Percentiles rank a stretch among this genome's conserved stretches.
These are phyloP conservation scores for Porites evermanni DNA, from an alignment of 92 coral and sea anemone species.

Conservation along the genomic window DNA sequence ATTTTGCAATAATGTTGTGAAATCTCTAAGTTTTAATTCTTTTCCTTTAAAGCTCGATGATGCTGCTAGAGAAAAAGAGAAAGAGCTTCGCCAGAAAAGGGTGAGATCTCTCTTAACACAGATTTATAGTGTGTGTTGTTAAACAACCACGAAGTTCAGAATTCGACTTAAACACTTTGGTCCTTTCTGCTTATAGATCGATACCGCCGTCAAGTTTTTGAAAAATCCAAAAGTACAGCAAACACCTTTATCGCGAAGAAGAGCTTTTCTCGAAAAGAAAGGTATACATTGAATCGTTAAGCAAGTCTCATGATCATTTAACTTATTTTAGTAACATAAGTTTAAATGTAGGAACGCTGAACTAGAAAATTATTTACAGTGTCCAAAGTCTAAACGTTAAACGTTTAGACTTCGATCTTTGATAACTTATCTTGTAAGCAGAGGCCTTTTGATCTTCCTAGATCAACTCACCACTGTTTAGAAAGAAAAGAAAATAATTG, in stretches of 20 bases:
- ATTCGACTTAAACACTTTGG: no score
- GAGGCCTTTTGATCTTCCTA: no score
- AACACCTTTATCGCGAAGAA: constrained; percentile 86
- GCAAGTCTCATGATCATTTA: not conserved
- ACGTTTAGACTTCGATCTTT: no score
- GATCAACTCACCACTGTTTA: no score
- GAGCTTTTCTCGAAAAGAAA: constrained; percentile 87
- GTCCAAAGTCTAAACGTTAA: no score
- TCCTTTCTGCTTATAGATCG: constrained; percentile 57
- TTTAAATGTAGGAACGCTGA: not conserved
- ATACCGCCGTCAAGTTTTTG: constrained; percentile 94
- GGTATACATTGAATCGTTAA: constrained; percentile 44
- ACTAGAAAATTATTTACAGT: not conserved
- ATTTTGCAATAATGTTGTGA: not conserved
- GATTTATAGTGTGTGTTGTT: not conserved
- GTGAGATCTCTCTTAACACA: constrained; percentile 24
- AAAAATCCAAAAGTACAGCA: constrained; percentile 90
- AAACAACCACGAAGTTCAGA: no score
- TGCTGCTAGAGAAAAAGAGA: constrained; percentile 66
- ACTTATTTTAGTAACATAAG: not conserved
- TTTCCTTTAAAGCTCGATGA: constrained; percentile 15
- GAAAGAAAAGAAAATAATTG: no score
- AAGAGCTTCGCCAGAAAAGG: constrained; percentile 70
- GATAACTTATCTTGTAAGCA: no score
- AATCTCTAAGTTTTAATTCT: not conserved